Base-by-base conservation (phyloP, 2,797 vertebrate species). In the Premnoplex brunnescens region DNA sequence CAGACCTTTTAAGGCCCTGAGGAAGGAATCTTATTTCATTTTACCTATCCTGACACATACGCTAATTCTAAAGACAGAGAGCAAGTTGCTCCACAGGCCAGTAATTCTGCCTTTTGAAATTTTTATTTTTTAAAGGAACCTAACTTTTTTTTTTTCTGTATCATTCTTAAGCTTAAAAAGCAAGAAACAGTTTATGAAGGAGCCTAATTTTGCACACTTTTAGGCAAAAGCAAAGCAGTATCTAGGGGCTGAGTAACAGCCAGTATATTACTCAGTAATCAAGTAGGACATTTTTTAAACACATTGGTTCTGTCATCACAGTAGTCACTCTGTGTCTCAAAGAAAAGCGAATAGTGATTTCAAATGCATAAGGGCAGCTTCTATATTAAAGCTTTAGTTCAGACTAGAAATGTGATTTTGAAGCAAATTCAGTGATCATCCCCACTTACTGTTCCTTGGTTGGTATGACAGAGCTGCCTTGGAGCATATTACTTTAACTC, bases 391-490 rank as follows among this genome's bases (percentile, higher is more conserved):
- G 58, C n/a, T 89, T 75, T 49, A n/a, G 73, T 58, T 84, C 77
- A 92, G 86, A 86, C 72, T 26, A 62, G 91, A 91, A 95, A 78
- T 48, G 86, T 94, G 91, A 86, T 92, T 91, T 68, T 51, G 84
- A 84, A 89, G 71, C 41, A 94, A 90, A 85, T 75, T 75, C 59
- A 75, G 39, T 39, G 54, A 94, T 92, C 69, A 81, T 66, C 15
- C 18, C n/a, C 58, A 81, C 59, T 93, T 81, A 85, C 62, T 54
- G 49, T 46, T 74, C 76, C 73, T 55, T 21, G 36, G 37, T 7
- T 62, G 55, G 12, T 51, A 75, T 6, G 80, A 75, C 73, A 69
- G 85, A 84, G 34, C 32, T 86, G 66, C 86, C 88, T 84, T 17
- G n/a, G 30, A 86, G 49, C n/a, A 28, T 1, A 81, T 73, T 51